Conservation (phyloP, 1,140 invertebrate species). For the Sitobion miscanthi region DNA sequence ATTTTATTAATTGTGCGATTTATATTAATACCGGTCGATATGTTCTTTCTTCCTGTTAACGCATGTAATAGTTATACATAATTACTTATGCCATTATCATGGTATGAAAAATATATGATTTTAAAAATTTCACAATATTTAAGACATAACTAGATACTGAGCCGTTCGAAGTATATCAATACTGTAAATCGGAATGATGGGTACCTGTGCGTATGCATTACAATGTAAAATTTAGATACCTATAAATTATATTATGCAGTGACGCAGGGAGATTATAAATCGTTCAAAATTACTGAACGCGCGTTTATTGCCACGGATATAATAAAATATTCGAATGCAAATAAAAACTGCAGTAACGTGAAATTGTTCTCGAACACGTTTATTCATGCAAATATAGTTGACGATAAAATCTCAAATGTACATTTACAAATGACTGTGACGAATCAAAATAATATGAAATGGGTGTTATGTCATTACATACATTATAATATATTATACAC, state of each 20-base stretch:
- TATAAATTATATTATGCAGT: neutral
- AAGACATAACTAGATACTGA: neutral
- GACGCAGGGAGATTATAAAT: neutral
- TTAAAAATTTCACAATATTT: neutral
- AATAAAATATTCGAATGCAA: neutral
- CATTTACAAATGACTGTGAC: neutral
- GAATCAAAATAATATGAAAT: conserved; percentile 1
- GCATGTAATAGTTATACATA: neutral
- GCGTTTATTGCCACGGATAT: neutral
- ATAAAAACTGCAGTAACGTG: neutral
- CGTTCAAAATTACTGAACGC: neutral
- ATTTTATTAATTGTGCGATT: neutral
- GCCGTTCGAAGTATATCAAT: neutral
- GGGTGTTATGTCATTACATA: neutral
- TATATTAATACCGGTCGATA: neutral
- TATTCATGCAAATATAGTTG: neutral
- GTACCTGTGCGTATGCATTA: neutral
- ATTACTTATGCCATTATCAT: neutral
- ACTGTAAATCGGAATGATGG: no score
- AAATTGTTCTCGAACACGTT: neutral
- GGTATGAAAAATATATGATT: neutral
- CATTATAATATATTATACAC: neutral
- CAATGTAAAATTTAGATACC: neutral
- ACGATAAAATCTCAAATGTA: conserved; percentile 3
- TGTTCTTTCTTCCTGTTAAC: neutral